Conservation (phyloP, 2,888 invertebrate genomes). For the Pollenia amentaria region DNA sequence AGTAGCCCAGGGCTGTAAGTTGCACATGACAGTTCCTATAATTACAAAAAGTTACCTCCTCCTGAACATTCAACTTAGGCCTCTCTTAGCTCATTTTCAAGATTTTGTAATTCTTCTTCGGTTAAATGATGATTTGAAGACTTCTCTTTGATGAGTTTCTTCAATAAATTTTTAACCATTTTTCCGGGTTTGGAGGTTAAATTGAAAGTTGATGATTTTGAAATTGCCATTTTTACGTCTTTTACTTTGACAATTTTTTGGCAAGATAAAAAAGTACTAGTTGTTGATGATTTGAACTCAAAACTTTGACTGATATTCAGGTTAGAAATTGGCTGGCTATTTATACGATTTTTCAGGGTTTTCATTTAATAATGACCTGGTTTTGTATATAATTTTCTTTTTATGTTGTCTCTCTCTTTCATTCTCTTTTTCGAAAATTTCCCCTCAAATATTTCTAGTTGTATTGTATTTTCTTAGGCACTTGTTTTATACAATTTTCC, state of each 20-base stretch:
- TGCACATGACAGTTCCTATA: background rate
- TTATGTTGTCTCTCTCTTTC: too few species aligned
- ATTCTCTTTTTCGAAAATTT: too few species aligned
- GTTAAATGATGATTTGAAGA: background rate
- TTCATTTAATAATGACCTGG: too few species aligned
- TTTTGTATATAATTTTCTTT: too few species aligned
- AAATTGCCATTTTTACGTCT: slow-evolving; percentile 1
- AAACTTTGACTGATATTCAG: background rate
- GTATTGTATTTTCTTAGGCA: too few species aligned
- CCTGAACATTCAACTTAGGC: background rate
- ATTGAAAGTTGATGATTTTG: background rate
- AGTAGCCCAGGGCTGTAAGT: background rate
- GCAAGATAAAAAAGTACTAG: background rate
- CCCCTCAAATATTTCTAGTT: too few species aligned
- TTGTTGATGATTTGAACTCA: background rate
- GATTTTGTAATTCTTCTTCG: background rate
- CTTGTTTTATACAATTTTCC: too few species aligned
- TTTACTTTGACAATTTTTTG: background rate
- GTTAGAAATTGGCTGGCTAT: background rate
- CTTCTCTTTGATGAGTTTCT: background rate
- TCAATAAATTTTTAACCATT: background rate
- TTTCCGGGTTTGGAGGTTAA: background rate
- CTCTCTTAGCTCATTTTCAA: background rate
- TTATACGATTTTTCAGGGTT: background rate
- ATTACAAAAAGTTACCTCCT: background rate